Evolutionary conservation across 2,797 vertebrate genomes (phyloP), one percentile per base, ranked within the genome.

Genomic region (Chaenodraco wilsoni): DNA sequence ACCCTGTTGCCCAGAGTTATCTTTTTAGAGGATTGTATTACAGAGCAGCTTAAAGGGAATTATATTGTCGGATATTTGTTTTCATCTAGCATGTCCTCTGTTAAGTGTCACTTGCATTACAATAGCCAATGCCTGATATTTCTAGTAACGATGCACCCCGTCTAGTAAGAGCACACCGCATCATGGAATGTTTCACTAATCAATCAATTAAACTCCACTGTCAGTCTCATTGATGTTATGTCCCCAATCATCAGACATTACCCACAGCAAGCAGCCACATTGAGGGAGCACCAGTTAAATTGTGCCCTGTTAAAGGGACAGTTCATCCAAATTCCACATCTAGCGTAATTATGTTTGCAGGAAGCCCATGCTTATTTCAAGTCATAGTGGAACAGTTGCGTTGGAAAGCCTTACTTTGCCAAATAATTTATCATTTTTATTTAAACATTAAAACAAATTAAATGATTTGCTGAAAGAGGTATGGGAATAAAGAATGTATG

Each of bases 121-220:
- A 67, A 55, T 54, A 54, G 60, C 17, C 19, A 43, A 4, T 37
- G 52, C 4, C 49, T 76, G 58, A 49, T 69, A 2, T 69, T 78
- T 65, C 31, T 62, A 55, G 56, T 62, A 69, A 57, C 71, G 52
- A 10, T 68, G 33, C 65, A 40, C 33, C 43, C 68, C 57, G 52
- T 64, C 55, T 69, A 27, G 64, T 81, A 55, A 70, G 60, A 65
- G 85, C 76, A 66, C 57, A 78, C 65, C 15, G 76, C 87, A 88
- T 87, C 86, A 88, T 90, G 88, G 87, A 88, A 90, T 74, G 76
- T 90, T 91, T 90, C 37, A 72, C 82, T 77, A 65, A 85, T 87
- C 85, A 81, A 86, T 91, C 78, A 76, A 68, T 86, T 84, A 79
- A 86, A 85, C 68, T 50, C 61, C 66, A 75, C 73, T 76, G 70